A percentile compares a stretch with the other conserved stretches of the same genome.
Evolutionary conservation across 92 coral and sea anemone species (phyloP).

Genomic region (Epizoanthus stellaris): DNA sequence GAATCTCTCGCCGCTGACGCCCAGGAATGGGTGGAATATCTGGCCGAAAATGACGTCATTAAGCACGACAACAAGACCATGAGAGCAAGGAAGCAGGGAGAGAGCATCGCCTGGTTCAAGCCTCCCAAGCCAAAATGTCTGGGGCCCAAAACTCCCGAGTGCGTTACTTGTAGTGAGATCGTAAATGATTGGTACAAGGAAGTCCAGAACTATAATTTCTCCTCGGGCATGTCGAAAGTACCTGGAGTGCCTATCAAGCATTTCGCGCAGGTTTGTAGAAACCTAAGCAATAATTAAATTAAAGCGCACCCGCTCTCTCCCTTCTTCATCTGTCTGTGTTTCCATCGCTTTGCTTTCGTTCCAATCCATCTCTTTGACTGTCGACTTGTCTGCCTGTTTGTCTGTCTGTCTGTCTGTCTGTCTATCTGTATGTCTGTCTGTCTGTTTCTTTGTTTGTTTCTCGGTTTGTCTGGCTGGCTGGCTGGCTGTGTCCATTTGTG

Average conservation of each 20-base stretch:
- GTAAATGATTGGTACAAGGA: slow-evolving; percentile 90
- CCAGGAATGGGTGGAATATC: slow-evolving; percentile 87
- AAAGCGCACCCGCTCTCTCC: too few species aligned
- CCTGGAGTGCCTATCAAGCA: slow-evolving; percentile 69
- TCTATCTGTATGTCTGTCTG: too few species aligned
- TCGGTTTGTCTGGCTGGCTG: too few species aligned
- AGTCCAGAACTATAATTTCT: slow-evolving; percentile 69
- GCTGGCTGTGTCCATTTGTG: too few species aligned
- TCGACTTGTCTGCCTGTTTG: too few species aligned
- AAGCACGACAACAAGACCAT: slow-evolving; percentile 71
- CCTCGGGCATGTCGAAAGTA: slow-evolving; percentile 58
- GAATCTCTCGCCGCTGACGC: slow-evolving; percentile 80
- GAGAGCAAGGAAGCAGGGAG: slow-evolving; percentile 70
- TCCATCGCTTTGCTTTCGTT: too few species aligned
- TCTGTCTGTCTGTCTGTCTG: too few species aligned
- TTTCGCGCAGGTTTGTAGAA: slow-evolving; percentile 80
- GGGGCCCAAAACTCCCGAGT: slow-evolving; percentile 57
- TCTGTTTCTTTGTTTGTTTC: too few species aligned
- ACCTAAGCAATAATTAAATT: neutral
- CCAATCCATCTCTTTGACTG: too few species aligned
- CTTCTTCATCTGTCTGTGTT: too few species aligned
- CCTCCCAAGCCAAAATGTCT: slow-evolving; percentile 81
- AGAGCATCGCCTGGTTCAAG: slow-evolving; percentile 79
- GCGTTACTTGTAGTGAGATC: slow-evolving; percentile 81
- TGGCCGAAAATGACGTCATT: slow-evolving; percentile 69